Evolutionary conservation across 2,113 vertebrate genomes (phyloP), one percentile per base, ranked within the genome.

Genomic region (Beaufortia kweichowensis): DNA sequence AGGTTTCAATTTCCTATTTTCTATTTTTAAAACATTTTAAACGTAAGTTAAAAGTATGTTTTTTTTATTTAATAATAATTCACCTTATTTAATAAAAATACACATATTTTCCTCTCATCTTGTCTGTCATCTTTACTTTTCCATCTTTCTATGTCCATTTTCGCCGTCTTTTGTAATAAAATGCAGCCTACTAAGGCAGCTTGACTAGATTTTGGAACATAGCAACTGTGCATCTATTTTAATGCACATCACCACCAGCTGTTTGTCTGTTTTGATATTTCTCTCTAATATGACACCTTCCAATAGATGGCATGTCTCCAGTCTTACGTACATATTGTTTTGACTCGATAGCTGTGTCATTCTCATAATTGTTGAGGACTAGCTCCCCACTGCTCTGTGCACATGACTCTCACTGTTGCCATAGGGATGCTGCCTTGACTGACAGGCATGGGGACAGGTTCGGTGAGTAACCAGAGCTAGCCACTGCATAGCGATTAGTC

Each of bases 271-370:
- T n/a, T 66, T 11, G 15, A 55, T 77, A 41, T 17, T 43, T 46
- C 50, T 59, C 2, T 17, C 11, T 41, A 21, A 70, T 6, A 11
- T 24, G 12, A 10, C 2, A 6, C 17, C 55, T 55, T n/a, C 17
- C 8, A 59, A 24, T 48, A 31, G 14, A 29, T 79, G 6, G 15
- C 23, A 21, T 39, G 14, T 19, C 23, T 72, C 28, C 15, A 26
- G 21, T 67, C 31, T 39, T 11, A 63, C 68, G 64, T 75, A 68
- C 70, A 76, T 62, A 75, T 53, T 77, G 71, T 67, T 79, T 81
- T 83, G 77, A 62, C 31, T 48, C 62, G 28, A 59, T 35, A 43
- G 6, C 33, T 75, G 66, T 79, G 76, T 75, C 60, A 73, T 31
- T 50, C 46, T 78, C 28, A 39, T 77, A 76, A 64, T 65, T 79